Evolutionary conservation across 2,797 vertebrate genomes (phyloP), one percentile per base, ranked within the genome.

Genomic region (Lycodopsis pacificus): DNA sequence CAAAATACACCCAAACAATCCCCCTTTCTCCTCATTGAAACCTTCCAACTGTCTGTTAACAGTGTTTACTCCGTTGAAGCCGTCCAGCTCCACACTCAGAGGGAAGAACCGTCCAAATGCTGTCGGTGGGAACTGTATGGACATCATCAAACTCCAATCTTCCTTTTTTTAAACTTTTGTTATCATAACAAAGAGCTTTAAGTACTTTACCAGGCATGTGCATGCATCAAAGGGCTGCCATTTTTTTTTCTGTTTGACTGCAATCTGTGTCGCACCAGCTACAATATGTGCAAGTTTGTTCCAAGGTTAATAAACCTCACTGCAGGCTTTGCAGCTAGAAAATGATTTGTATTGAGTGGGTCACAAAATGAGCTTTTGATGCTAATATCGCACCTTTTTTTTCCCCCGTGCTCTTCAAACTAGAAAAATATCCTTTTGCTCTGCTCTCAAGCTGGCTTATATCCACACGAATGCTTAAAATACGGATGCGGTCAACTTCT

Each of bases 1-100:
- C 91, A 91, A 86, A 90, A 84, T 88, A 85, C 91, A 88, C 86
- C 91, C 90, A 87, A 86, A 89, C 89, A 90, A 88, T 72, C 77
- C 82, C 53, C 64, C 81, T 79, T 82, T 84, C 86, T 88, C 63
- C 77, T 88, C 77, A 84, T 73, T 87, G 89, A 91, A 91, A 66
- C 86, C 85, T 84, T 89, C 81, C 82, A 89, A 84, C 82, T 87
- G 86, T 89, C 89, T 86, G 84, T 79, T 87, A 81, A 63, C 32
- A 44, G 84, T 72, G 79, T 86, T 90, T 80, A 84, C 76, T 48
- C 49, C 40, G 10, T 17, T 20, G 7, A 70, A 82, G 67, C 59
- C 71, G 63, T 85, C 76, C 69, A 54, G 48, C 65, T 82, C 71
- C 3, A 54, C 62, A 30, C 59, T 84, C 42, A 20, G 32, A 63